A percentile compares a stretch with the other conserved stretches of the same genome.
Conservation (phyloP, 2,888 invertebrate species). For the Apoda limacodes region DNA sequence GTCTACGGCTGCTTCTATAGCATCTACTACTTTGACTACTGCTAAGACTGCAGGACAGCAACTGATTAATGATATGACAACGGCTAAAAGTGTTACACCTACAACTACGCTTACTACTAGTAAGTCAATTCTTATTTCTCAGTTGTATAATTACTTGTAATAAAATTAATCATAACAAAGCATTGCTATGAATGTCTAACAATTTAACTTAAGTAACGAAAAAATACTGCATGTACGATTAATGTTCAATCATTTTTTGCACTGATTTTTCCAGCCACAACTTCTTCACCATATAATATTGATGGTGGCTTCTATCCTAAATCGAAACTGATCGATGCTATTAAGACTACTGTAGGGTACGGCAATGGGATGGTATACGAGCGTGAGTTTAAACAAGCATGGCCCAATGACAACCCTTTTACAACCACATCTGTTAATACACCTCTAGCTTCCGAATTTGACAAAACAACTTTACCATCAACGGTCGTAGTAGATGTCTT, state of each 20-base stretch:
- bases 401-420: slow-evolving; percentile 65
- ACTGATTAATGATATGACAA: too few relatives aligned
- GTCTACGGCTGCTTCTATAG: slow-evolving; percentile 62
- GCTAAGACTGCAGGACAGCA: slow-evolving; percentile 51
- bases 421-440: slow-evolving; percentile 56
- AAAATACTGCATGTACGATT: slow-evolving; percentile 45
- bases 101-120: slow-evolving; percentile 59
- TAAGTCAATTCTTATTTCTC: slow-evolving; percentile 35
- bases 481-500: slow-evolving; percentile 65
- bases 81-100: too few relatives aligned
- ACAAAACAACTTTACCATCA: slow-evolving; percentile 60
- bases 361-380: slow-evolving; percentile 48
- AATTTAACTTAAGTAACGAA: too few relatives aligned
- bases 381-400: slow-evolving; percentile 49
- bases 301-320: slow-evolving; percentile 58
- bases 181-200: too few relatives aligned
- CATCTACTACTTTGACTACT: slow-evolving; percentile 53
- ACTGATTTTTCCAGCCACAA: slow-evolving; percentile 60
- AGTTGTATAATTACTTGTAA: slow-evolving; percentile 12
- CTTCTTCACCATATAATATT: slow-evolving; percentile 54
- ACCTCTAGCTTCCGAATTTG: slow-evolving; percentile 51
- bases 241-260: slow-evolving; percentile 41
- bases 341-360: slow-evolving; percentile 62
- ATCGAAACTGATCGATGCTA: slow-evolving; percentile 62
- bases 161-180: too few relatives aligned